Conservation (phyloP, 2,888 invertebrate species). For the Abrostola tripartita region DNA sequence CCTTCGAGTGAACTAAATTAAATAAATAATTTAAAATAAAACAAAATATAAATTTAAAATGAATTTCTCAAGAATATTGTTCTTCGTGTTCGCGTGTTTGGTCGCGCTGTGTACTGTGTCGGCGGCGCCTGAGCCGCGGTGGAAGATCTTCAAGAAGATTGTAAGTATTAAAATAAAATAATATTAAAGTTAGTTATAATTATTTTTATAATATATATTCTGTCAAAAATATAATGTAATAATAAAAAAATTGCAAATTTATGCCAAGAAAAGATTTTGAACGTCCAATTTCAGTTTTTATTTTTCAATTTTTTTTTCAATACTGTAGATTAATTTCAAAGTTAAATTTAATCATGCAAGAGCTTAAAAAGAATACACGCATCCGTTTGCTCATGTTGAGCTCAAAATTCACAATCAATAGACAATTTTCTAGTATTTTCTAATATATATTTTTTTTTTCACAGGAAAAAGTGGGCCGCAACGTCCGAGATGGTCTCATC, state of each 20-base stretch:
- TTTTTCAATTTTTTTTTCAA: too few relatives aligned
- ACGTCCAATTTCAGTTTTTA: too few relatives aligned
- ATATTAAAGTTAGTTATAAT: neutral
- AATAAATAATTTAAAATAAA: neutral
- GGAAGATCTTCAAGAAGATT: constrained; percentile 74
- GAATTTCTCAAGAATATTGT: constrained; percentile 68
- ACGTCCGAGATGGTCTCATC: constrained; percentile 71
- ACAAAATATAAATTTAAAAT: constrained; percentile 59
- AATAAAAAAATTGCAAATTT: too few relatives aligned
- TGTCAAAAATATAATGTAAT: too few relatives aligned
- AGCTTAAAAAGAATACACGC: too few relatives aligned
- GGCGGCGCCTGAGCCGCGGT: constrained; percentile 68
- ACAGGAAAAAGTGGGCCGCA: constrained; percentile 73
- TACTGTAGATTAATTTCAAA: too few relatives aligned
- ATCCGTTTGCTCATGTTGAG: too few relatives aligned
- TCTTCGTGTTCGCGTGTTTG: constrained; percentile 68
- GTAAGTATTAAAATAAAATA: constrained; percentile 59
- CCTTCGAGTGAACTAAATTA: neutral
- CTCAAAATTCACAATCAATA: too few relatives aligned
- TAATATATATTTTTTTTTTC: constrained; percentile 24
- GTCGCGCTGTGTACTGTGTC: constrained; percentile 64
- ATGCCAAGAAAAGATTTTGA: too few relatives aligned
- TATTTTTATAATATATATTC: neutral
- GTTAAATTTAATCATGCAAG: too few relatives aligned
- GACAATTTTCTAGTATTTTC: neutral